phyloP scores from a whole-genome alignment of 2,113 vertebrate species.

The Carassius auratus region DNA sequence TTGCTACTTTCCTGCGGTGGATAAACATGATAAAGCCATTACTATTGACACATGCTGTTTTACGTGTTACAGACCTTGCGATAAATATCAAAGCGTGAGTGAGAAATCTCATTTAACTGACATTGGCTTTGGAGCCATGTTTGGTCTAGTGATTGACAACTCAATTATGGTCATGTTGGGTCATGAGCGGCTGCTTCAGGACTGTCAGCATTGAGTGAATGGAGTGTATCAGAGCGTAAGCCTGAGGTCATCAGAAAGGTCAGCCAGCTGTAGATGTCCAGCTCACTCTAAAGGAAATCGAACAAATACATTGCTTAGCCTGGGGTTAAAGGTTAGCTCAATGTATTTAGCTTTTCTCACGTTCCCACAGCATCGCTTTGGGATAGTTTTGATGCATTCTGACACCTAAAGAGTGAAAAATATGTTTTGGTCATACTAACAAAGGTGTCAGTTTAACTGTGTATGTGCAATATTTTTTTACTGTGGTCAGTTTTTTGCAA shows the following conservation, averaged over 20 bases:
- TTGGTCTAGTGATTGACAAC: slow-evolving; percentile 46
- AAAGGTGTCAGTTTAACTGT: neutral
- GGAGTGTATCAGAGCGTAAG: slow-evolving; percentile 51
- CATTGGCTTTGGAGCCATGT: slow-evolving; percentile 36
- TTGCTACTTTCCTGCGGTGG: neutral
- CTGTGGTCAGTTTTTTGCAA: neutral
- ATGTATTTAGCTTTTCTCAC: slow-evolving; percentile 69
- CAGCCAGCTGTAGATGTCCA: slow-evolving; percentile 24
- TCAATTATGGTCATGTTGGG: slow-evolving; percentile 35
- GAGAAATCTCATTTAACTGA: neutral
- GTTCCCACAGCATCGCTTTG: slow-evolving; percentile 9
- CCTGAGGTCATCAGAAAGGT: slow-evolving; percentile 33
- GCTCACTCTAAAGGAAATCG: slow-evolving; percentile 44
- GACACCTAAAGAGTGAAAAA: neutral
- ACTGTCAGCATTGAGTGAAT: slow-evolving; percentile 31
- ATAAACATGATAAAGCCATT: neutral
- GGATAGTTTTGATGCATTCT: slow-evolving; percentile 30
- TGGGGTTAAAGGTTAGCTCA: slow-evolving; percentile 49
- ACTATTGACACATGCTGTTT: neutral
- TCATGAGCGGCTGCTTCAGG: slow-evolving; percentile 31
- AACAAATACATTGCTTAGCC: slow-evolving; percentile 31
- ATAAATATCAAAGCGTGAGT: neutral
- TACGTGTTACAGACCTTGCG: neutral
- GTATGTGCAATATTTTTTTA: neutral
- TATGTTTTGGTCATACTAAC: neutral